phyloP scores from a whole-genome alignment of 2,113 vertebrate species.

The Saccopteryx leptura region DNA sequence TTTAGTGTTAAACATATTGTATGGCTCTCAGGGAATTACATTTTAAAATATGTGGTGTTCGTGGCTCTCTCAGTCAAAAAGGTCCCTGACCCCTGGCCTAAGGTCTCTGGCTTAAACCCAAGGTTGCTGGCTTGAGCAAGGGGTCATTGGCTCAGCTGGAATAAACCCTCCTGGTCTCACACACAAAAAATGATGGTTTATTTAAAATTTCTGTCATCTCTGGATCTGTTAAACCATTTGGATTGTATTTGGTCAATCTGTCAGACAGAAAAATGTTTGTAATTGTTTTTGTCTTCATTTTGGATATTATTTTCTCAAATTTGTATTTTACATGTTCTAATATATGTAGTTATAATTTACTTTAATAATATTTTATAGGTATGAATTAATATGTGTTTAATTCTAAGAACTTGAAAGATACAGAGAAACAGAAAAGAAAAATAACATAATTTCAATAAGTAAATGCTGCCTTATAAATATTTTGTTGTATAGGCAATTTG shows the following conservation, averaged over 20 bases:
- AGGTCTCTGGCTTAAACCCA: too few species aligned
- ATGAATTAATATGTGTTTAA: not conserved
- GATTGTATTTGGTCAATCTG: not conserved
- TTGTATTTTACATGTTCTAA: not conserved
- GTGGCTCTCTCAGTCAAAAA: too few species aligned
- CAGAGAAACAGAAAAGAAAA: not conserved
- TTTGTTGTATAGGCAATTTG: not conserved
- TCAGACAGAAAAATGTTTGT: not conserved
- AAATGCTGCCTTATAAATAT: not conserved
- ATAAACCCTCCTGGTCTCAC: too few species aligned
- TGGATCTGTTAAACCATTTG: not conserved
- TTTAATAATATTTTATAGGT: not conserved
- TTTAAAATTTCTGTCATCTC: constrained; percentile 11
- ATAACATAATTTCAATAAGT: not conserved
- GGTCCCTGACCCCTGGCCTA: too few species aligned
- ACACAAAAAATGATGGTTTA: not conserved
- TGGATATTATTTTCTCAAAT: constrained; percentile 2
- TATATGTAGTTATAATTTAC: not conserved
- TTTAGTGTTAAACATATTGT: too few species aligned
- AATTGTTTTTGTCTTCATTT: not conserved
- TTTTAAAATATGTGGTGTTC: too few species aligned
- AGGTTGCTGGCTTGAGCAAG: too few species aligned
- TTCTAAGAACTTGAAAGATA: not conserved
- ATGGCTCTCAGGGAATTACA: too few species aligned
- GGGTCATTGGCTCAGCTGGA: too few species aligned